Base-by-base conservation (phyloP, 2,113 vertebrate species). In the Catagonus wagneri region DNA sequence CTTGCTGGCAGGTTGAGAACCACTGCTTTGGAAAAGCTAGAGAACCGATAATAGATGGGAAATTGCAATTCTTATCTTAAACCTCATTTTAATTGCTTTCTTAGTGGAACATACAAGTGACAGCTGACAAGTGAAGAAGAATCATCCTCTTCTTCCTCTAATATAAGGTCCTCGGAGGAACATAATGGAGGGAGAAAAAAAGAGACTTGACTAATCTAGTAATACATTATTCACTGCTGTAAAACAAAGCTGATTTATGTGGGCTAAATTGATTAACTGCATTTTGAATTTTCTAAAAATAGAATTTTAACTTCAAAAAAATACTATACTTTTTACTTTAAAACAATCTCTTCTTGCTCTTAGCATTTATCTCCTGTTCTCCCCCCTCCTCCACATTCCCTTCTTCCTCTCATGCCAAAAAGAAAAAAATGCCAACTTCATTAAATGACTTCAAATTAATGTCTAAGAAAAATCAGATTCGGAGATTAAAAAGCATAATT, bases 361-460 rank as follows among this genome's bases (percentile, higher is more conserved):
- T 75, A 25, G 29, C 44, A 52, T 32, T 60, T 32, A 61, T 29
- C n/a, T 71, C 56, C 63, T 84, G 54, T 65, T 68, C 29, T 54
- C 17, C 17, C 22, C 29, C 29, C 68, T 54, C 75, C 68, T 76
- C 22, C 25, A 58, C 20, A 23, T 32, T 83, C 34, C 29, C 52
- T 71, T 79, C 34, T 83, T 84, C 39, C 25, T 92, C 58, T 56
- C 22, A 58, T 71, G 50, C 29, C 61, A 93, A 84, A 94, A 23
- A 88, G n/a, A 65, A 83, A 71, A 90, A 93, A 95, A 93, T 56
- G 44, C 16, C 79, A 83, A 93, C 22, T 89, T 90, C 39, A 63
- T 74, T 83, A 92, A 94, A 93, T 76, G 60, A 95, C 88, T 92
- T 84, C 58, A 56, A 83, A 44, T 80, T 78, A 65, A 86, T 89